Percentiles rank a stretch among this genome's conserved stretches.
Conservation (phyloP, 1,140 invertebrate genomes). For the Drusus annulatus region DNA sequence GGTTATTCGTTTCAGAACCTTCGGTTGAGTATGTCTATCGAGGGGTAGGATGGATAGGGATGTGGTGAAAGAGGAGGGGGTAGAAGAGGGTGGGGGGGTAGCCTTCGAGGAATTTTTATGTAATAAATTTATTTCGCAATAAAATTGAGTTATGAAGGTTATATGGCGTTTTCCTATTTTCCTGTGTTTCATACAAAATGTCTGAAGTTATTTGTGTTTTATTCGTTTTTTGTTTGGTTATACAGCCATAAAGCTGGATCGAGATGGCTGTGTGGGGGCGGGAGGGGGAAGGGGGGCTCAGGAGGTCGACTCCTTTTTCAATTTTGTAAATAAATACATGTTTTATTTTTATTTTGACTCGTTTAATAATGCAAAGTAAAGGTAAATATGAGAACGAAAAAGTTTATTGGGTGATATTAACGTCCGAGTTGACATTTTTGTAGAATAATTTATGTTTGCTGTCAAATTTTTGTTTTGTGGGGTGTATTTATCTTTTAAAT, state of each 20-base stretch:
- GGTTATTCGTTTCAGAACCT: background rate
- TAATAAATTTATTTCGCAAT: conserved; percentile 60
- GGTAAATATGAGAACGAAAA: conserved; percentile 10
- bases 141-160: conserved; percentile 60
- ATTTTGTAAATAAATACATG: conserved; percentile 47
- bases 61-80: background rate
- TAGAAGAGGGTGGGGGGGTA: background rate
- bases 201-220: conserved; percentile 60
- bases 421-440: conserved; percentile 5
- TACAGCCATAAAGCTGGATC: conserved; percentile 53
- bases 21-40: background rate
- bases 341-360: conserved; percentile 44
- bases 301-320: conserved; percentile 38
- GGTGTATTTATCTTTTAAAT: too few species aligned
- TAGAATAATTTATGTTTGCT: background rate
- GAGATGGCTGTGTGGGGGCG: conserved; percentile 19
- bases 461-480: too few species aligned
- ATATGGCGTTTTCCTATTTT: conserved; percentile 60
- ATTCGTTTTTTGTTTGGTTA: conserved; percentile 59
- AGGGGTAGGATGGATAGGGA: conserved; percentile 10
- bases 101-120: conserved; percentile 59
- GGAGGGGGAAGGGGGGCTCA: background rate
- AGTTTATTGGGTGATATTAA: conserved; percentile 22
- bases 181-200: conserved; percentile 60
- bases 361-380: conserved; percentile 34